phyloP scores from a whole-genome alignment of 2,113 vertebrate species.

The Corythaeola cristata region DNA sequence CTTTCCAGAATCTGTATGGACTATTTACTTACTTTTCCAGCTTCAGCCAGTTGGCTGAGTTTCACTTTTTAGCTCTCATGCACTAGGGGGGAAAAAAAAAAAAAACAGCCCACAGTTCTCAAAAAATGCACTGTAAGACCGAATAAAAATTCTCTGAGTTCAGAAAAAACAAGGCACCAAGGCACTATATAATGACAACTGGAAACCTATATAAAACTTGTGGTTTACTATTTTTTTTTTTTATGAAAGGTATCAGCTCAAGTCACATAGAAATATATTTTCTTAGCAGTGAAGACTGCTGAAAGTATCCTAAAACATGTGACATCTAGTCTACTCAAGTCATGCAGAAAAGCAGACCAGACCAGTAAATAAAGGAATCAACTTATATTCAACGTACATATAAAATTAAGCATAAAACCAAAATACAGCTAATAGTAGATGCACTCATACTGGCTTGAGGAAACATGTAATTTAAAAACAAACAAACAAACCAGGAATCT shows the following conservation, averaged over 20 bases:
- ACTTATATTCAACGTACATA: neutral
- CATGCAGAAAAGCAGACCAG: neutral
- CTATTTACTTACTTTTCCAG: neutral
- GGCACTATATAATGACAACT: neutral
- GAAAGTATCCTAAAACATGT: neutral
- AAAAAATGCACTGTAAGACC: neutral
- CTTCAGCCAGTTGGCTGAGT: slow-evolving; percentile 3
- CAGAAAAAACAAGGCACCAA: neutral
- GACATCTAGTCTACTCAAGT: neutral
- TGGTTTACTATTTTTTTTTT: neutral
- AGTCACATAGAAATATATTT: neutral
- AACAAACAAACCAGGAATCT: neutral
- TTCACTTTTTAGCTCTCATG: slow-evolving; percentile 3
- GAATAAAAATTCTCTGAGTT: neutral
- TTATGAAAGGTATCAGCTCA: neutral
- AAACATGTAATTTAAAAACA: neutral
- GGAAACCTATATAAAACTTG: neutral
- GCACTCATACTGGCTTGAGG: neutral
- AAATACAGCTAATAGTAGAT: neutral
- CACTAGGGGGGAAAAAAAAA: neutral
- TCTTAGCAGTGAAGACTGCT: neutral
- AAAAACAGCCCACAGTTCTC: neutral
- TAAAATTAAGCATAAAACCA: neutral
- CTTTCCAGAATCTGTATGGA: neutral
- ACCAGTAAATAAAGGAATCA: neutral